A percentile compares a stretch with the other conserved stretches of the same genome.
These are phyloP conservation scores for Sceloporus undulatus DNA, from an alignment of 2,113 vertebrate species.

Conservation along the genomic window DNA sequence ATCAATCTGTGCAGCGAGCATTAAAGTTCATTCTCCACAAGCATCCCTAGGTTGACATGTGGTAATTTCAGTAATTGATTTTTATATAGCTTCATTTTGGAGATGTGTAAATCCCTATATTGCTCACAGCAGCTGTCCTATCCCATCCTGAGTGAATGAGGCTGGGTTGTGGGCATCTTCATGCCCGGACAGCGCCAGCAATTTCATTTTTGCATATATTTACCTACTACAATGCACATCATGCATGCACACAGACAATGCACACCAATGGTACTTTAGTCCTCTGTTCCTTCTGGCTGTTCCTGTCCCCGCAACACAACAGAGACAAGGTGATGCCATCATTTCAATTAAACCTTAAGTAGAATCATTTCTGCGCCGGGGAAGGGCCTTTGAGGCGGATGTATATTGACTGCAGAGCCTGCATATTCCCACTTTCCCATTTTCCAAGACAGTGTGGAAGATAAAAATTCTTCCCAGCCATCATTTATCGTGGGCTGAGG, in stretches of 20 bases:
- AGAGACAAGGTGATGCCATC: no score
- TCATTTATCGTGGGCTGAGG: no score
- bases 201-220: slow-evolving; percentile 29
- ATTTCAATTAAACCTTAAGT: no score
- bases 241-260: rapidly evolving
- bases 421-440: no score
- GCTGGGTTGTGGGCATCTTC: slow-evolving; percentile 19
- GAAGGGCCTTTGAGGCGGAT: background rate
- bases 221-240: rapidly evolving
- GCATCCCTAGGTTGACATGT: slow-evolving; percentile 38
- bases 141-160: slow-evolving; percentile 29
- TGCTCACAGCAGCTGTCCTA: slow-evolving; percentile 17
- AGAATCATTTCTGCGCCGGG: background rate
- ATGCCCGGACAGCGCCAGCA: slow-evolving; percentile 26
- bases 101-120: slow-evolving; percentile 40
- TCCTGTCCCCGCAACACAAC: slow-evolving; percentile 43
- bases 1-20: slow-evolving; percentile 10
- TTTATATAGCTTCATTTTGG: slow-evolving; percentile 37
- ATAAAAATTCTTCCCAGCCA: no score
- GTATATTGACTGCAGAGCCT: no score
- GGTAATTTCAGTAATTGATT: slow-evolving; percentile 42
- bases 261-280: background rate
- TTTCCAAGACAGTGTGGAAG: no score
- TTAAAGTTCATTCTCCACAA: slow-evolving; percentile 45
- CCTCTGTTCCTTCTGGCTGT: slow-evolving; percentile 46